Evolutionary conservation across 2,797 vertebrate species (phyloP).

Genomic region (Eulemur albifrons): DNA sequence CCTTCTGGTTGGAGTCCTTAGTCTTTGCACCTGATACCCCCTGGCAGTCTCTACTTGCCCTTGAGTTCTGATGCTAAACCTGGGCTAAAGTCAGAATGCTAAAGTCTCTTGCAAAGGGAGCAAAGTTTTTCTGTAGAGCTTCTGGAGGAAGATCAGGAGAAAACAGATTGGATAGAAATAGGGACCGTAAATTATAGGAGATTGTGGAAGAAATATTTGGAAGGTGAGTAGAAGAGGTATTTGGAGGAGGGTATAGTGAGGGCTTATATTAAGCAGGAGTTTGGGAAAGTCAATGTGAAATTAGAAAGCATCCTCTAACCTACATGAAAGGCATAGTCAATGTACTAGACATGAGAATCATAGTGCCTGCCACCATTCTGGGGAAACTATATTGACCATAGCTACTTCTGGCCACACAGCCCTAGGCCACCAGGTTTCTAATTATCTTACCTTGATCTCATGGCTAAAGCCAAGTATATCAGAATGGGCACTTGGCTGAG

Average conservation of each 20-base stretch:
- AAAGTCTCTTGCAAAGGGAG: not conserved
- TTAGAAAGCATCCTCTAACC: not conserved
- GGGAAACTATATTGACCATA: not conserved
- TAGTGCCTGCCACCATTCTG: not conserved
- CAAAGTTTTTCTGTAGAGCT: not conserved
- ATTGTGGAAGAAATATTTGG: not conserved
- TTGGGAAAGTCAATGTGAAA: not conserved
- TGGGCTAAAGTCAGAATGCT: not conserved
- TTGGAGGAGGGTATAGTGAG: fast-evolving
- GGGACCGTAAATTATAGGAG: not conserved
- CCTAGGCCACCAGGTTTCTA: not conserved
- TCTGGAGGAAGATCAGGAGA: not conserved
- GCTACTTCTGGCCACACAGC: not conserved
- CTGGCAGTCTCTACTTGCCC: not conserved
- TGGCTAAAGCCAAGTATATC: not conserved
- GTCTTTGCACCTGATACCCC: not conserved
- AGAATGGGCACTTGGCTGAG: not conserved
- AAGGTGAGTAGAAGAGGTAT: not conserved
- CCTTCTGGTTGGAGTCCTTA: not conserved
- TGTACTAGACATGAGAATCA: not conserved
- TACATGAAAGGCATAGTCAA: not conserved
- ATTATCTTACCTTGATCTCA: not conserved
- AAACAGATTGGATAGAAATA: not conserved
- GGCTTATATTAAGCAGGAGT: not conserved
- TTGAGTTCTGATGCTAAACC: not conserved